Base-by-base conservation (phyloP, 2,113 vertebrate genomes). In the Toxostoma redivivum region DNA sequence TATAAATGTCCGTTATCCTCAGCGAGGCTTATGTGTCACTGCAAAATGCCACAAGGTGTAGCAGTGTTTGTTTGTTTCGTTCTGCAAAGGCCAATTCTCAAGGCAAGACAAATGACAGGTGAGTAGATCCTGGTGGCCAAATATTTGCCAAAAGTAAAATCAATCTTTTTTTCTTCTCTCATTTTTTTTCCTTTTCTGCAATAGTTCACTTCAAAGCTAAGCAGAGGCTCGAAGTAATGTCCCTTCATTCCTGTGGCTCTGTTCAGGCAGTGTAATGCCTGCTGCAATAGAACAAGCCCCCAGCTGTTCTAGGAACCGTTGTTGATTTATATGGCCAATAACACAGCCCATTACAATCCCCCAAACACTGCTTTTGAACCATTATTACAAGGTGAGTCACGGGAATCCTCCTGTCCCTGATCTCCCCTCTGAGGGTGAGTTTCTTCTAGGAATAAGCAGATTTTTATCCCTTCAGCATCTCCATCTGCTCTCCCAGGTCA, bases 131-230 rank as follows among this genome's bases (percentile, higher is more conserved):
- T 77, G 47, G 58, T 62, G 85, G 66, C 58, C 86, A 95, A 96
- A 93, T 96, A 96, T 95, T 94, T 96, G 70, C 78, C 81, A 84
- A 93, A 94, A 91, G 40, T 50, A 90, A 93, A 91, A 96, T 91
- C 90, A 87, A 92, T 88, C 40, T 76, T 78, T 81, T 61, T 5
- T 78, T 81, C 4, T 45, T 30, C 35, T 28, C 38, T 44, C 35
- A 2, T 30, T 38, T 35, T 7, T 25, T 61, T 21, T 8, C 2
- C 17, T 62, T 78, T 45, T 38, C 50, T 82, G 47, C 42, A 45
- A 9, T n/a, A 90, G 64, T 88, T 96, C 71, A 30, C 31, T 94
- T 62, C 31, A 44, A 82, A 82, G 23, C 79, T 90, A 79, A 92
- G 65, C 35, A 92, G 67, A 31, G 86, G 37, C 48, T 74, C 13